Percentiles rank a stretch among this genome's conserved stretches.
Evolutionary conservation across 2,888 invertebrate genomes (phyloP).

Genomic region (Itoplectis maculator): DNA sequence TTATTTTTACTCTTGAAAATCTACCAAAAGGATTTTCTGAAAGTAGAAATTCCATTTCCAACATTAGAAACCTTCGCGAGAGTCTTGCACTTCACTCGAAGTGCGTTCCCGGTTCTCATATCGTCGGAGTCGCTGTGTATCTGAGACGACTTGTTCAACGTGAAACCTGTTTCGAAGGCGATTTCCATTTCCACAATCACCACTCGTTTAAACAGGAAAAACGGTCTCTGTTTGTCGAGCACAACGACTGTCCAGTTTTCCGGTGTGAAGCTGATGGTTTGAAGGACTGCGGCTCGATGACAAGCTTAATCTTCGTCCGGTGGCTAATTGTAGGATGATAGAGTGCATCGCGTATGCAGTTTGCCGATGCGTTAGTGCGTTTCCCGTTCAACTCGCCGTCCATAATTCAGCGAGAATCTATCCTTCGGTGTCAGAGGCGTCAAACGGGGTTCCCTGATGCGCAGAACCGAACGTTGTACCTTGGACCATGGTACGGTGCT

Average conservation of each 20-base stretch:
- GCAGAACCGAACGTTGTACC: slow-evolving; percentile 6
- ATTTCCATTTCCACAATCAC: neutral
- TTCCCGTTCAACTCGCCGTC: slow-evolving; percentile 23
- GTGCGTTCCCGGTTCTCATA: neutral
- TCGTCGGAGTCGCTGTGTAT: neutral
- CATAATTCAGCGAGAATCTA: slow-evolving; percentile 34
- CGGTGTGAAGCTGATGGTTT: neutral
- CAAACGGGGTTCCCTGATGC: neutral
- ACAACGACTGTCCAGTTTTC: neutral
- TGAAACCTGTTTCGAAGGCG: neutral
- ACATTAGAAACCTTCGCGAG: neutral
- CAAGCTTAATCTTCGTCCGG: neutral
- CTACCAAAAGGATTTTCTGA: neutral
- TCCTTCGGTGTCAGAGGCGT: slow-evolving; percentile 30
- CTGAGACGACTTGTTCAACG: neutral
- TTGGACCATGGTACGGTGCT: neutral
- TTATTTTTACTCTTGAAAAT: neutral
- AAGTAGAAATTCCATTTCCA: neutral
- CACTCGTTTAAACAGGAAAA: neutral
- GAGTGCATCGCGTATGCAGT: neutral
- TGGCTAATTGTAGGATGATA: neutral
- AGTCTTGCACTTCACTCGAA: neutral
- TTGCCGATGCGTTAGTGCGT: slow-evolving; percentile 9
- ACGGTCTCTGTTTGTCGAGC: neutral
- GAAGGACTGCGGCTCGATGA: neutral